Base-by-base conservation (phyloP, 35 echinoderm and acorn worm species). In the Ophiothrix spiculata region DNA sequence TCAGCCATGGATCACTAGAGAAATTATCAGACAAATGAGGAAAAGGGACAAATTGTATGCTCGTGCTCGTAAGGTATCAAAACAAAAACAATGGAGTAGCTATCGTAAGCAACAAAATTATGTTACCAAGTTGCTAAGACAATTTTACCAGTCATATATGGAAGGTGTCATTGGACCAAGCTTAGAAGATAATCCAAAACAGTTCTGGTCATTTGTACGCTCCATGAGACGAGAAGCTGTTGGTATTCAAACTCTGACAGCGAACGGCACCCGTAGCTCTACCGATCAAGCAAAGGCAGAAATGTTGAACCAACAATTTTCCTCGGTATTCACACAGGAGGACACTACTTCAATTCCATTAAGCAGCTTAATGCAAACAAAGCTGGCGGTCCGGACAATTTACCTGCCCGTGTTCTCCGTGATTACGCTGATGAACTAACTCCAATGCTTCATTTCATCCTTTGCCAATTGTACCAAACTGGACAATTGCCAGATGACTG, bases 131-230 rank as follows among this genome's bases (percentile, higher is more conserved):
- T 76, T 76, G 60, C 63, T 86, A 0, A 37, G 74, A 37, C 34
- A 42, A 38, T 75, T 64, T 34, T 77, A 86, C 40, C 15, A 86
- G 23, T 31, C 60, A 75, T 86, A 77, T 64, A 86, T 75, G 74
- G 74, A 78, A 29, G 74, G 77, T 77, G 38, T 86, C 35, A 19
- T 86, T 35, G 64, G 84, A 40, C 63, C 84, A 12, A 39, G 84
- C 77, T 41, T 86, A 64, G 63, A 86, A 0, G 74, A 75, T 1
- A 86, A 86, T 86, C 74, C 64, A 0, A 86, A 86, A 86, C 37
- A 40, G 21, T 80, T 86, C 84, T 86, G 84, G 74, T 76, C 84
- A 14, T 76, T 40, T 4, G 38, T 38, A 75, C 34, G 84, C 35
- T 76, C 34, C 21, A 29, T 33, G 41, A 56, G 81, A 32, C 40